A percentile compares a stretch with the other conserved stretches of the same genome.
Conservation (phyloP, 2,888 invertebrate genomes). For the Anoplius nigerrimus region DNA sequence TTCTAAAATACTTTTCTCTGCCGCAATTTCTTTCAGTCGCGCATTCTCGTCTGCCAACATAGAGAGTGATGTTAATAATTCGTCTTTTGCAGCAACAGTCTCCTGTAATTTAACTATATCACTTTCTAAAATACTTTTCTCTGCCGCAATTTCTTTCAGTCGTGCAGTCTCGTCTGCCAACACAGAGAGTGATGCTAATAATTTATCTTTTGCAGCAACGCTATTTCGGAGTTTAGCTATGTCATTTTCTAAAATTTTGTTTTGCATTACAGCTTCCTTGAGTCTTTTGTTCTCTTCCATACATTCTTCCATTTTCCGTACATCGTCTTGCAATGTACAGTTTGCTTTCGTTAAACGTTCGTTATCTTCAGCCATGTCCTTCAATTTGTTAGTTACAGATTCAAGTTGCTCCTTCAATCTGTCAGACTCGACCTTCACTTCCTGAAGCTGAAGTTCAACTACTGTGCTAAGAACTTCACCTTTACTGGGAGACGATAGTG, state of each 20-base stretch:
- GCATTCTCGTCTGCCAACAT: no score
- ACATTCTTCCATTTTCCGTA: constrained; percentile 38
- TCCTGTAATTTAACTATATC: no score
- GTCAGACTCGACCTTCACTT: constrained; percentile 68
- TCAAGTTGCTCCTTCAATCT: constrained; percentile 74
- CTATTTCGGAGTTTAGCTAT: background rate
- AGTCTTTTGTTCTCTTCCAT: no score
- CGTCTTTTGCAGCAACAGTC: no score
- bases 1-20: no score
- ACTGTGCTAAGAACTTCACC: constrained; percentile 69
- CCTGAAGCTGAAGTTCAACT: constrained; percentile 72
- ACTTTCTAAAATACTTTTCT: no score
- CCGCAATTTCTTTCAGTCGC: no score
- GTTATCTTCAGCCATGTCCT: constrained; percentile 11
- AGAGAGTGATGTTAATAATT: no score
- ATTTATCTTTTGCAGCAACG: no score
- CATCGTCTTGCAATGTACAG: constrained; percentile 34
- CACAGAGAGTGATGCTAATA: no score
- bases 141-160: no score
- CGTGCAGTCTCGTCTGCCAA: no score
- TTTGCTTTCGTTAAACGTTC: constrained; percentile 17
- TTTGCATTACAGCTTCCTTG: background rate
- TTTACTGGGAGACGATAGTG: constrained; percentile 40
- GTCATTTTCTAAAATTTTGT: constrained; percentile 18
- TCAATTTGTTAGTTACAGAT: constrained; percentile 64